Conservation (phyloP, 2,888 invertebrate species). For the Caradrina kadenii region DNA sequence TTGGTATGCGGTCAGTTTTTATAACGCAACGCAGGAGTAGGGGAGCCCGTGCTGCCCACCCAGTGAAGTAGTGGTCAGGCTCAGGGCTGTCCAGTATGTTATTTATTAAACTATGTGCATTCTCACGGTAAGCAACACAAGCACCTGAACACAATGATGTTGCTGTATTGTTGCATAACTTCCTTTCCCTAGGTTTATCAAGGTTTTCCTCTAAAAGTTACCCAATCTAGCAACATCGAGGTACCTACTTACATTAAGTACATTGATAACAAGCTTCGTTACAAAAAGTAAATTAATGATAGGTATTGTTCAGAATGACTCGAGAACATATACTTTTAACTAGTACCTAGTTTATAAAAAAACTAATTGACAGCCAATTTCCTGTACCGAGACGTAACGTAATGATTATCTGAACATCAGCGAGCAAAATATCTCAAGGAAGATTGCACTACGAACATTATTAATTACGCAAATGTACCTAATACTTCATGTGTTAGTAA, state of each 20-base stretch:
- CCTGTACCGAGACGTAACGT: background rate
- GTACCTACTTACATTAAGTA: background rate
- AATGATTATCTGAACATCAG: background rate
- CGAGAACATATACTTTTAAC: slow-evolving; percentile 5
- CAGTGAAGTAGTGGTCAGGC: too few relatives aligned
- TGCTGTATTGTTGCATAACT: background rate
- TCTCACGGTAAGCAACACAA: too few relatives aligned
- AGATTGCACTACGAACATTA: background rate
- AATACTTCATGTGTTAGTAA: too few relatives aligned
- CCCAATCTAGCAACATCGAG: background rate
- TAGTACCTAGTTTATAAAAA: background rate
- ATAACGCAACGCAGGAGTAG: too few relatives aligned
- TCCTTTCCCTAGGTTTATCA: background rate
- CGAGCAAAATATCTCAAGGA: background rate
- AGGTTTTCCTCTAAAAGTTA: background rate
- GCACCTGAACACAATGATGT: too few relatives aligned
- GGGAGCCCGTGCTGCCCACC: too few relatives aligned
- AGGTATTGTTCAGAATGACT: slow-evolving; percentile 13
- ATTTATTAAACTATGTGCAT: too few relatives aligned
- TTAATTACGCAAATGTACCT: too few relatives aligned
- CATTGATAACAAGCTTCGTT: background rate
- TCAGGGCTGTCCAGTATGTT: too few relatives aligned
- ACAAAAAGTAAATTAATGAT: slow-evolving; percentile 14
- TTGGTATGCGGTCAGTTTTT: too few relatives aligned
- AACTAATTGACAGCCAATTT: slow-evolving; percentile 7